These are phyloP conservation scores for Orthosia gracilis DNA, from an alignment of 2,888 invertebrate genomes.

Conservation along the genomic window DNA sequence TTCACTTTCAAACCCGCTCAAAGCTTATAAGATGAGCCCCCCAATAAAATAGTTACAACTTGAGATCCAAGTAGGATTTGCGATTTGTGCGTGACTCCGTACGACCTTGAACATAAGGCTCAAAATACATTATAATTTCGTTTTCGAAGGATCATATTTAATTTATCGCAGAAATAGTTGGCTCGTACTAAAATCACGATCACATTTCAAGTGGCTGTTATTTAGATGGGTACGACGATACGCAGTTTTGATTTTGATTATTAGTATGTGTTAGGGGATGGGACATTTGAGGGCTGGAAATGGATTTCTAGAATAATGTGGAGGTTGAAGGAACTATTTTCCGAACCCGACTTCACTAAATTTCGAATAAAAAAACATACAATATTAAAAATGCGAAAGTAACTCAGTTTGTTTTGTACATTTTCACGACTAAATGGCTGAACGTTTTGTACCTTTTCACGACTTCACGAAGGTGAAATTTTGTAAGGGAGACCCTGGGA, in stretches of 20 bases:
- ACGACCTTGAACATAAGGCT: slow-evolving; percentile 65
- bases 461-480: too few relatives aligned
- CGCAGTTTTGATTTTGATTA: slow-evolving; percentile 41
- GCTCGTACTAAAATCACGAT: slow-evolving; percentile 65
- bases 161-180: slow-evolving; percentile 66
- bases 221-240: slow-evolving; percentile 14
- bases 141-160: slow-evolving; percentile 67
- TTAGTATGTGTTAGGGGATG: slow-evolving; percentile 6
- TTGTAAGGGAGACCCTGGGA: too few relatives aligned
- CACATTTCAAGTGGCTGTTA: slow-evolving; percentile 63
- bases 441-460: too few relatives aligned
- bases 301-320: not conserved
- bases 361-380: too few relatives aligned
- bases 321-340: not conserved
- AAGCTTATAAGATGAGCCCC: slow-evolving; percentile 61
- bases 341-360: too few relatives aligned
- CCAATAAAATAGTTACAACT: slow-evolving; percentile 80
- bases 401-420: too few relatives aligned
- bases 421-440: too few relatives aligned
- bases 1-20: slow-evolving; percentile 45
- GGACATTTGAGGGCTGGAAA: not conserved
- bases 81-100: slow-evolving; percentile 67
- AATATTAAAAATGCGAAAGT: too few relatives aligned
- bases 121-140: slow-evolving; percentile 65
- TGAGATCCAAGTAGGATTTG: slow-evolving; percentile 78